These are phyloP conservation scores for Macrochelys suwanniensis DNA, from an alignment of 2,797 vertebrate genomes.

Conservation along the genomic window DNA sequence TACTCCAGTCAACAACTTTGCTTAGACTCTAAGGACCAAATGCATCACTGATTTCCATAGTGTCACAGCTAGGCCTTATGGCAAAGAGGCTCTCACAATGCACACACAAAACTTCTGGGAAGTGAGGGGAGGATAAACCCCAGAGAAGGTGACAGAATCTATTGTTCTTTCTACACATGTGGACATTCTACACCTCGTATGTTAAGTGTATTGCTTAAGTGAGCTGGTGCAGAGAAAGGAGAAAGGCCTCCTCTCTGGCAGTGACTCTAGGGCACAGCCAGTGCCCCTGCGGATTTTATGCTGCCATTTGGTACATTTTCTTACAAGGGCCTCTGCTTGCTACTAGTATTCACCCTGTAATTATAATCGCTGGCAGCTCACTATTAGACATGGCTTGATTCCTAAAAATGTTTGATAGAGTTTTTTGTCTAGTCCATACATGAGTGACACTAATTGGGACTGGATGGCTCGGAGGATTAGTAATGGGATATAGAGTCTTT, in stretches of 20 bases:
- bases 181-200: not conserved
- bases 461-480: not conserved
- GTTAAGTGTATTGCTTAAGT: not conserved
- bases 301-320: not conserved
- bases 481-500: not conserved
- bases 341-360: not conserved
- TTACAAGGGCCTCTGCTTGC: not conserved
- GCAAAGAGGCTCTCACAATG: not conserved
- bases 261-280: not conserved
- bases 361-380: not conserved
- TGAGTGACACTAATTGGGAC: not conserved
- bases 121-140: not conserved
- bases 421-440: not conserved
- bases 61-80: not conserved
- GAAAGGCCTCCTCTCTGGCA: not conserved
- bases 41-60: not conserved
- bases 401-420: not conserved
- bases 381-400: not conserved
- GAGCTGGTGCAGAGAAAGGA: not conserved
- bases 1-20: fast-evolving
- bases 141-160: not conserved
- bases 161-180: not conserved
- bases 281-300: not conserved
- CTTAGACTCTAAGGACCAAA: not conserved
- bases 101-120: not conserved